Base-by-base conservation (phyloP, 2,888 invertebrate species). In the Hirtodrosophila histrioides region DNA sequence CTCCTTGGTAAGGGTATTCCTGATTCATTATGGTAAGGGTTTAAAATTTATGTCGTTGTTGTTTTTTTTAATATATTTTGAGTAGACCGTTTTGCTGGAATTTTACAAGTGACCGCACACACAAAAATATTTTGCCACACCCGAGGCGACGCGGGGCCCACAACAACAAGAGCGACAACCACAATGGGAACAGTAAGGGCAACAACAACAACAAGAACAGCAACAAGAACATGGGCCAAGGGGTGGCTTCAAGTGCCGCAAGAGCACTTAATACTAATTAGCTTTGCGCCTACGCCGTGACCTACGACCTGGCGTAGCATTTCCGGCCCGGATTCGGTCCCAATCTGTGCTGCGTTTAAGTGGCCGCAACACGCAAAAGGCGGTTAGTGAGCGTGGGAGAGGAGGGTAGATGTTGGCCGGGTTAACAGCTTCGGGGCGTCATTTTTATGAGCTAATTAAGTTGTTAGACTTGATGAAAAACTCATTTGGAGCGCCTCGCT, bases 251-350 rank as follows among this genome's bases (percentile, higher is more conserved):
- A 76, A 85, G 84, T 85, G 84, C 76, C 82, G 69, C 78, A 73
- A 81, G 87, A 88, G 88, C 88, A 85, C 84, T 85, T 85, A 86
- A 85, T 85, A 88, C 84, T 85, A 85, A 85, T 85, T 85, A 88
- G 84, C 88, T 85, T 88, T 85, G 84, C 87, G 84, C 84, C 84
- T 85, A 85, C 78, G 71, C 68, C 75, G 78, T 87, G 83, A 86
- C 88, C 82, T 83, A 83, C 86, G 82, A 86, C 82, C 76, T 78
- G 86, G 50, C 62, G 51, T 36, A 40, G 46, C 70, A 64, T 70
- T 84, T 86, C 79, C 80, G 58, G 58, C 33, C 60, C 62, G 72
- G 79, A 78, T 55, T 70, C 61, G 54, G 49, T 53, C 67, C 67
- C 86, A 88, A 88, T 83, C 83, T 83, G 84, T 88, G 84, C 75